A percentile compares a stretch with the other conserved stretches of the same genome.
phyloP scores from a whole-genome alignment of 2,113 vertebrate genomes.

The Phocoena sinus region DNA sequence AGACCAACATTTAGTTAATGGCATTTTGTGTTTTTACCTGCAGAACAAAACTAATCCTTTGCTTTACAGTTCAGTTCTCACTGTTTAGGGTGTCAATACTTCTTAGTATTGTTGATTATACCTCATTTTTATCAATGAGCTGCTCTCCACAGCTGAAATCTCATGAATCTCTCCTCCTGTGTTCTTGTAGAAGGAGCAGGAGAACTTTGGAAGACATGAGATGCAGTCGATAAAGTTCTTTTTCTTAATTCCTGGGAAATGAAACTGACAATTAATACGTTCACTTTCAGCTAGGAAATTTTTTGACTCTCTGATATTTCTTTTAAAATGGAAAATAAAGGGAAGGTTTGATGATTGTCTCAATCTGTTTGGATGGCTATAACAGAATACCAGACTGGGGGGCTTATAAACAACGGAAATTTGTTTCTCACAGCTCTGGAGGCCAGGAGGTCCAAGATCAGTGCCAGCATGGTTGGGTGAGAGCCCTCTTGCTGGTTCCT shows the following conservation, averaged over 20 bases:
- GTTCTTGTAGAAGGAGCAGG: background rate
- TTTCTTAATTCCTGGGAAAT: background rate
- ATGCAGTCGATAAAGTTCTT: background rate
- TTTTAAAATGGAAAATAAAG: slow-evolving; percentile 6
- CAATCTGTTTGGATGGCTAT: background rate
- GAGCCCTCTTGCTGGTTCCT: background rate
- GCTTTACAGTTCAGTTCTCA: background rate
- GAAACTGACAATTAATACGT: background rate
- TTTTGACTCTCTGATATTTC: background rate
- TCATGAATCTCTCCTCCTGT: background rate
- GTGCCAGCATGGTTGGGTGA: background rate
- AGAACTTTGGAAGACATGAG: background rate
- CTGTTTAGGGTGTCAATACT: background rate
- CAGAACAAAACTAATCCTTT: slow-evolving; percentile 33
- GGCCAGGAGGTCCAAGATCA: background rate
- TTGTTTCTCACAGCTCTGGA: background rate
- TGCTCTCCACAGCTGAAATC: background rate
- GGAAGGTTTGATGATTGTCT: background rate
- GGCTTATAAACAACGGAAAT: background rate
- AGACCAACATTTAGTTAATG: slow-evolving; percentile 28
- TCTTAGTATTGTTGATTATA: background rate
- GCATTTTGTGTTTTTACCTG: slow-evolving; percentile 6
- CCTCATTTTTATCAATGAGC: background rate
- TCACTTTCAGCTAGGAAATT: background rate
- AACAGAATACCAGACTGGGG: background rate